Conservation (phyloP, 2,113 vertebrate genomes). For the Cairina moschata region DNA sequence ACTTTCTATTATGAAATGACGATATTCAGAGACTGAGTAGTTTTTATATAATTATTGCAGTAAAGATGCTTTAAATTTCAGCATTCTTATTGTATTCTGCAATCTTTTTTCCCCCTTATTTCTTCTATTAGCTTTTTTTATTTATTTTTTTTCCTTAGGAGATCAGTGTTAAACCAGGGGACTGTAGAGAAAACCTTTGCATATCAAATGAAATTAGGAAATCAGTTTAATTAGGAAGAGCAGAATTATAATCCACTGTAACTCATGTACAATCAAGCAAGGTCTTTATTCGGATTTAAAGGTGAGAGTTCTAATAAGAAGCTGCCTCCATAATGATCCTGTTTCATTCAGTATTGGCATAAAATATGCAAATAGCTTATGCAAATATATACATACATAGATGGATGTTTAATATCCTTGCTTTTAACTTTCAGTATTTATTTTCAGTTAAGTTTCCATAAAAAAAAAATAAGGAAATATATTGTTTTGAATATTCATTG, state of each 20-base stretch:
- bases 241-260: neutral
- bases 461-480: neutral
- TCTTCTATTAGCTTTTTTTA: neutral
- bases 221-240: conserved; percentile 37
- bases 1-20: neutral
- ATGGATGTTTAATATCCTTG: neutral
- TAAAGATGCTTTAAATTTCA: neutral
- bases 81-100: neutral
- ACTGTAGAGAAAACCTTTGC: conserved; percentile 7
- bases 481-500: neutral
- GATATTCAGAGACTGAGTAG: neutral
- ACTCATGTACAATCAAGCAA: conserved; percentile 27
- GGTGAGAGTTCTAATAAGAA: conserved; percentile 22
- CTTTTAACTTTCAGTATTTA: neutral
- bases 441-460: neutral
- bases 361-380: neutral
- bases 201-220: conserved; percentile 56
- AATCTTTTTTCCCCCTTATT: neutral
- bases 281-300: conserved; percentile 34
- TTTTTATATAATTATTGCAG: neutral
- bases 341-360: neutral
- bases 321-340: neutral
- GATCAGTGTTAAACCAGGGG: neutral
- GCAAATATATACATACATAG: neutral
- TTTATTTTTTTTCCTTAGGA: neutral